These are phyloP conservation scores for Neopipo cinnamomea DNA, from an alignment of 2,113 vertebrate genomes.

Conservation along the genomic window DNA sequence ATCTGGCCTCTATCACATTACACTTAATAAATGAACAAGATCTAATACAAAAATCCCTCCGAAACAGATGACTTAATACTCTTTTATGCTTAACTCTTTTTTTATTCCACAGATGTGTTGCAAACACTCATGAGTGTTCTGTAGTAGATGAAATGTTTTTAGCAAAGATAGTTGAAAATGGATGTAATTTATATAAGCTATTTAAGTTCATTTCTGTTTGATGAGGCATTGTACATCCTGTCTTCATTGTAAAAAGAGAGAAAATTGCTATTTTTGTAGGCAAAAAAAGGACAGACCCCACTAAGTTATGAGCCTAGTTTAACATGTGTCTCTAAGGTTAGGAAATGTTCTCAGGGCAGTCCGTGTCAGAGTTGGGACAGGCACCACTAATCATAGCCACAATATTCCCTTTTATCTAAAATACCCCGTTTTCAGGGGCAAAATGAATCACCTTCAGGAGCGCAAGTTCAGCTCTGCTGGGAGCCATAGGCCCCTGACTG, in stretches of 20 bases:
- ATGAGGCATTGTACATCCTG: background rate
- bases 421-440: background rate
- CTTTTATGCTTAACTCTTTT: constrained; percentile 30
- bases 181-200: background rate
- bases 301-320: background rate
- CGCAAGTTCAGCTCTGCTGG: background rate
- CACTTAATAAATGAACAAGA: constrained; percentile 63
- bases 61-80: constrained; percentile 64
- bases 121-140: constrained; percentile 24
- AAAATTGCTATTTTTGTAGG: background rate
- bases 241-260: background rate
- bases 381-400: background rate
- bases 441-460: background rate
- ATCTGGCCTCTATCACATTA: constrained; percentile 61
- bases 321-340: background rate
- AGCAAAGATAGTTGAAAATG: constrained; percentile 13
- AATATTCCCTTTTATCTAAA: background rate
- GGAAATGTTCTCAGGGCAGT: background rate
- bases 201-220: background rate
- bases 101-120: constrained; percentile 44
- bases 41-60: constrained; percentile 58
- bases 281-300: background rate
- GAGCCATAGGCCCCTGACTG: background rate
- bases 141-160: constrained; percentile 25
- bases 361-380: background rate